A percentile compares a stretch with the other conserved stretches of the same genome.
phyloP scores from a whole-genome alignment of 1,140 invertebrate genomes.

The Drosophila lacteicornis region DNA sequence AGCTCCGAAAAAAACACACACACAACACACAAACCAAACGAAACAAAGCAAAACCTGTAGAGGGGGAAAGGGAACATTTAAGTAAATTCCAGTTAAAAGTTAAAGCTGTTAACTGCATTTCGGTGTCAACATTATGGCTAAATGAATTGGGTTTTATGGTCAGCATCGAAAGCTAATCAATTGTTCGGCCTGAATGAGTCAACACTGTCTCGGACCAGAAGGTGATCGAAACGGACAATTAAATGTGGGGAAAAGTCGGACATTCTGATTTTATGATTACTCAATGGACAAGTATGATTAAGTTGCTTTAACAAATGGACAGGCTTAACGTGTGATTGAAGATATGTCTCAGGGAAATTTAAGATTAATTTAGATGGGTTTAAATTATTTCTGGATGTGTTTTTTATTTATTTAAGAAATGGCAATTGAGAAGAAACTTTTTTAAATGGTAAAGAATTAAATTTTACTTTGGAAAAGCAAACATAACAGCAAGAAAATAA shows the following conservation, averaged over 20 bases:
- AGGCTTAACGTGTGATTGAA: slow-evolving; percentile 18
- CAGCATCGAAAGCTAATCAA: slow-evolving; percentile 75
- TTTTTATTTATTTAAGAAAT: not conserved
- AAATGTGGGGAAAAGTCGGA: slow-evolving; percentile 21
- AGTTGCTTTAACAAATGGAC: slow-evolving; percentile 25
- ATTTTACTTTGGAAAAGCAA: no score
- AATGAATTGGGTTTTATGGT: slow-evolving; percentile 70
- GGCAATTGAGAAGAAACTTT: no score
- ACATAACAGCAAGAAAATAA: no score
- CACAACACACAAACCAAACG: slow-evolving; percentile 12
- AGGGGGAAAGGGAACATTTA: slow-evolving; percentile 24
- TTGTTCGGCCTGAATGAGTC: slow-evolving; percentile 68
- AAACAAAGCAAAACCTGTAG: slow-evolving; percentile 22
- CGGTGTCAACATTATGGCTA: slow-evolving; percentile 70
- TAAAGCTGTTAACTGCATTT: slow-evolving; percentile 76
- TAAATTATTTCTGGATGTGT: not conserved
- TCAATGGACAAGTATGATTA: slow-evolving; percentile 29
- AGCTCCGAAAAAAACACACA: slow-evolving; percentile 26
- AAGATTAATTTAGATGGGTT: not conserved
- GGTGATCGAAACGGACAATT: slow-evolving; percentile 35
- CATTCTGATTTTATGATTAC: slow-evolving; percentile 41
- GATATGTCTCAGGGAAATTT: not conserved
- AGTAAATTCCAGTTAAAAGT: slow-evolving; percentile 68
- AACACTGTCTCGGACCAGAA: slow-evolving; percentile 41
- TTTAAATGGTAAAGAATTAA: no score